Evolutionary conservation across 2,113 vertebrate genomes (phyloP).

Genomic region (Tragelaphus strepsiceros): DNA sequence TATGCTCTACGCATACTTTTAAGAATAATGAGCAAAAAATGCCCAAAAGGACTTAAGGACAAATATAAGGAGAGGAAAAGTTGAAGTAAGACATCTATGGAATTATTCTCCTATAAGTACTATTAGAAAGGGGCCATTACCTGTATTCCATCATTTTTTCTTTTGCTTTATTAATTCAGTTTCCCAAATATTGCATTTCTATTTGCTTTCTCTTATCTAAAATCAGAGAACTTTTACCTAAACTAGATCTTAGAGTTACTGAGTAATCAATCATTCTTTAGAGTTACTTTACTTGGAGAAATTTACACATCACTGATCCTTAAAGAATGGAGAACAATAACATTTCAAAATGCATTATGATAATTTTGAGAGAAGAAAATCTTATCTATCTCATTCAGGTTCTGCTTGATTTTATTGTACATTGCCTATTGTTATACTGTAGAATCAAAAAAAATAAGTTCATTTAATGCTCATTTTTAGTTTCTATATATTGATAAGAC

Average conservation of each 20-base stretch:
- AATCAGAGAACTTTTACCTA: neutral
- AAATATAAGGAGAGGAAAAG: neutral
- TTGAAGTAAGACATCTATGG: neutral
- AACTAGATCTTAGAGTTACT: neutral
- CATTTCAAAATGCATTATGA: neutral
- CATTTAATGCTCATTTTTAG: neutral
- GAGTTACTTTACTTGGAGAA: neutral
- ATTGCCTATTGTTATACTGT: neutral
- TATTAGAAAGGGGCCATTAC: neutral
- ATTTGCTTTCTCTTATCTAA: neutral
- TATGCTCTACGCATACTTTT: neutral
- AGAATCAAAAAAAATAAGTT: neutral
- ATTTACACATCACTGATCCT: neutral
- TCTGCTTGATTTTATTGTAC: neutral
- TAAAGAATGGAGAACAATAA: neutral
- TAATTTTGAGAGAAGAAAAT: neutral
- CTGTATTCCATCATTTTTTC: neutral
- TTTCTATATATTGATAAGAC: neutral
- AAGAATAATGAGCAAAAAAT: neutral
- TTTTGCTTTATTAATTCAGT: neutral
- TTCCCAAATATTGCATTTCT: conserved; percentile 2
- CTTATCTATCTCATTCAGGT: neutral
- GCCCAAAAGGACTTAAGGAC: neutral
- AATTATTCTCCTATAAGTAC: neutral
- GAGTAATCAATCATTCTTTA: neutral